phyloP scores from a whole-genome alignment of 2,888 invertebrate species.

The Caenorhabditis wallacei region DNA sequence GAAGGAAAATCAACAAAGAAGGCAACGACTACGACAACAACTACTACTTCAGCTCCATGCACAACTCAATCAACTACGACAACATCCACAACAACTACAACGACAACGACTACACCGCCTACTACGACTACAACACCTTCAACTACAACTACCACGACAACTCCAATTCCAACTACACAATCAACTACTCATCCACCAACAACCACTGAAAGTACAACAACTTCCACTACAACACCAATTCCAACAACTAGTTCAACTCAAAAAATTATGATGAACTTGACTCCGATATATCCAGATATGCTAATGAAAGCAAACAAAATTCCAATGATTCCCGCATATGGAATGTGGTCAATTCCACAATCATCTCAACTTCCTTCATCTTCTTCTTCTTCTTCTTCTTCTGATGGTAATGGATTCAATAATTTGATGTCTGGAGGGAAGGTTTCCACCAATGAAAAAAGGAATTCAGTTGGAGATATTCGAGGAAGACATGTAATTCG shows the following conservation, averaged over 20 bases:
- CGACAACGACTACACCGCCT: conserved; percentile 15
- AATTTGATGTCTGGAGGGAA: conserved; percentile 4
- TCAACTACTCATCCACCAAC: conserved; percentile 4
- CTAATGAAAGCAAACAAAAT: conserved; percentile 40
- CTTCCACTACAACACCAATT: conserved; percentile 17
- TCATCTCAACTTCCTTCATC: not conserved
- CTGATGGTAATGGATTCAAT: not conserved
- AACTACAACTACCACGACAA: conserved; percentile 13
- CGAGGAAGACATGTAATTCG: conserved; percentile 62
- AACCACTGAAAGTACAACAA: conserved; percentile 31
- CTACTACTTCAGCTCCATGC: conserved; percentile 3
- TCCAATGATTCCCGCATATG: conserved; percentile 67
- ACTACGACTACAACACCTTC: conserved; percentile 18
- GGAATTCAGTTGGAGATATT: conserved; percentile 53
- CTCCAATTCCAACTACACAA: conserved; percentile 16
- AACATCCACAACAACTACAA: conserved; percentile 18
- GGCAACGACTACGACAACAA: conserved; percentile 1
- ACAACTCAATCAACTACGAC: conserved; percentile 18
- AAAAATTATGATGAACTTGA: conserved; percentile 25
- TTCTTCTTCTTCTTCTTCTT: not conserved
- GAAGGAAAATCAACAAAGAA: conserved; percentile 12
- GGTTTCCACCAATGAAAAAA: not conserved
- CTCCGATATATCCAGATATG: conserved; percentile 65
- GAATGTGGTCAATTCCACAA: conserved; percentile 58
- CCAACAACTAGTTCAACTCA: not conserved